Percentiles rank a stretch among this genome's conserved stretches.
These are phyloP conservation scores for Prionace glauca DNA, from an alignment of 2,797 vertebrate species.

Conservation along the genomic window DNA sequence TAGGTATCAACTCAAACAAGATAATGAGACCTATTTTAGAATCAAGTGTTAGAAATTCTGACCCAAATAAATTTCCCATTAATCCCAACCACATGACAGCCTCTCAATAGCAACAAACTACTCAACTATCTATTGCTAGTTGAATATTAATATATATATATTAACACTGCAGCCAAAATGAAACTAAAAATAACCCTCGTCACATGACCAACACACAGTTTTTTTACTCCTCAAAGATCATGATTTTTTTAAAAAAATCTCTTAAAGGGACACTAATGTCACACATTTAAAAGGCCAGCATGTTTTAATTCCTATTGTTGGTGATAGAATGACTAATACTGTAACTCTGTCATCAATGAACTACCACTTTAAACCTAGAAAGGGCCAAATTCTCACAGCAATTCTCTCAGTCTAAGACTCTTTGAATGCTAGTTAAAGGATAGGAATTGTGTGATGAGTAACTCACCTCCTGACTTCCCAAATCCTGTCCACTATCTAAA, in stretches of 20 bases:
- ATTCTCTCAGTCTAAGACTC: background rate
- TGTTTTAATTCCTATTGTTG: background rate
- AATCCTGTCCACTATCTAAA: no score
- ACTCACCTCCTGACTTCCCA: no score
- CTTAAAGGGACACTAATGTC: no score
- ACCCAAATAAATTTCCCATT: background rate
- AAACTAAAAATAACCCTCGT: no score
- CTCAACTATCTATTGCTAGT: background rate
- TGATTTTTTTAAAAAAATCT: no score
- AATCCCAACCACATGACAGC: background rate
- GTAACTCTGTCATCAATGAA: background rate
- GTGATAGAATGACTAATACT: background rate
- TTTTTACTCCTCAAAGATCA: no score
- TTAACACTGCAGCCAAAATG: no score
- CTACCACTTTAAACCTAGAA: background rate
- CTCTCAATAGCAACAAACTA: background rate
- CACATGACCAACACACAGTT: no score
- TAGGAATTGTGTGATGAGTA: no score
- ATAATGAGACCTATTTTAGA: background rate
- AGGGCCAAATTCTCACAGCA: background rate
- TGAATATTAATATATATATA: background rate
- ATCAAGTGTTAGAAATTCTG: background rate
- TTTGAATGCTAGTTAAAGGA: no score
- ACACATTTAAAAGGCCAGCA: background rate
- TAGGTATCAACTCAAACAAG: background rate